Base-by-base conservation (phyloP, 2,888 invertebrate species). In the Caradrina kadenii region DNA sequence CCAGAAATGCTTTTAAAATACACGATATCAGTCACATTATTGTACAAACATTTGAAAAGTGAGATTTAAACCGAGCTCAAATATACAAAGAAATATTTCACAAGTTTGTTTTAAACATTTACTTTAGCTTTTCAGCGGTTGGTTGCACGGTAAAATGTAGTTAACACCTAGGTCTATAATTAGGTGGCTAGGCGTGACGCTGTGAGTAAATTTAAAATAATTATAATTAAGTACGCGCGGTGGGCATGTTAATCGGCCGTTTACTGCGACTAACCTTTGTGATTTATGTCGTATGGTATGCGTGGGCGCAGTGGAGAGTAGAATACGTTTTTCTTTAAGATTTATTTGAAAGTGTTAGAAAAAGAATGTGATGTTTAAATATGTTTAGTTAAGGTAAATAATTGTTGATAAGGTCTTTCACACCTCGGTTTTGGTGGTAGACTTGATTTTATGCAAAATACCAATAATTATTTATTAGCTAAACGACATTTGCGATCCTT, bases 191-290 rank as follows among this genome's bases (percentile, higher is more conserved):
- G 80, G 82, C 81, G 86, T 86, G 81, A 83, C 76, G 79, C 75
- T 68, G 79, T 69, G 78, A 65, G 80, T 86, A 83, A 82, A 83
- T 83, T 84, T 80, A 83, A 84, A 85, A 83, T 86, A 86, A 85
- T 87, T 79, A 80, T 82, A 78, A 75, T 72, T 68, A 76, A 73
- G 76, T 69, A 76, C 62, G 59, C 52, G 54, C 71, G 63, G 53
- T 74, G 70, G 66, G 70, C 70, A 74, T 81, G 76, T 64, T 73
- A 79, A 76, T 80, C 69, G 63, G 62, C 58, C 69, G 64, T 79
- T 78, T 73, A 67, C 73, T 69, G 70, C 70, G 54, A 63, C 77
- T 63, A 79, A 78, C 79, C 75, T 70, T 75, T 70, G 75, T 78
- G 66, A 78, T 78, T 78, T 78, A 78, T 78, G 61, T 52, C 62